Evolutionary conservation across 2,888 invertebrate species (phyloP).

Genomic region (Cryptophagus acutangulus): DNA sequence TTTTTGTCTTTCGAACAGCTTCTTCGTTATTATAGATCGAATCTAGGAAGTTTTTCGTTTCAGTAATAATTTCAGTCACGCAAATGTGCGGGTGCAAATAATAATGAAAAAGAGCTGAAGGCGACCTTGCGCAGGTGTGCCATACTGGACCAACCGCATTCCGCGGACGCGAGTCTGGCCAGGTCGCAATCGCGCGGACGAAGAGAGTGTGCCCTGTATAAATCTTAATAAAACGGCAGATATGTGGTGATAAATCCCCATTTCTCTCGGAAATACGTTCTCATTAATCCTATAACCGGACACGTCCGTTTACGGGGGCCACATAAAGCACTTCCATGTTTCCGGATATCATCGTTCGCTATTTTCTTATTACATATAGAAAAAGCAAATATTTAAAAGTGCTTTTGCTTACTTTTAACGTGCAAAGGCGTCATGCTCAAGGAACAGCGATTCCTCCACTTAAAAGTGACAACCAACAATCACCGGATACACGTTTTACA

Average conservation of each 20-base stretch:
- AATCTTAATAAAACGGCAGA: slow-evolving; percentile 51
- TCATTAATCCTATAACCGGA: slow-evolving; percentile 50
- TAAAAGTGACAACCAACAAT: too few species aligned
- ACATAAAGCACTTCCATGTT: slow-evolving; percentile 50
- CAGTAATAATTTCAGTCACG: too few species aligned
- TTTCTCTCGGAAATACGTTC: slow-evolving; percentile 49
- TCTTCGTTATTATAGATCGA: too few species aligned
- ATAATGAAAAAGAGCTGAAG: background rate
- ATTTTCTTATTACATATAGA: too few species aligned
- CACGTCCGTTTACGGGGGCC: slow-evolving; percentile 44
- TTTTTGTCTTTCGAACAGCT: too few species aligned
- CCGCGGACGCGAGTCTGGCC: slow-evolving; percentile 19
- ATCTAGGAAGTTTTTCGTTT: too few species aligned
- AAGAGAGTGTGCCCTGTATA: slow-evolving; percentile 44
- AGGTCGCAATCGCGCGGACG: background rate
- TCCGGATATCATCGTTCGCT: slow-evolving; percentile 45
- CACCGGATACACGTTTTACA: too few species aligned
- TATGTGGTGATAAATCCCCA: slow-evolving; percentile 51
- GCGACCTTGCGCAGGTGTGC: slow-evolving; percentile 36
- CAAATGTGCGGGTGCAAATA: too few species aligned
- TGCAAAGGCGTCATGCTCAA: too few species aligned
- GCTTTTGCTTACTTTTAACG: too few species aligned
- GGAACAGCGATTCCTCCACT: too few species aligned
- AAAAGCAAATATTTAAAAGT: too few species aligned
- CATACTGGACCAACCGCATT: slow-evolving; percentile 32